Evolutionary conservation across 2,797 vertebrate genomes (phyloP), one percentile per base, ranked within the genome.

Genomic region (Nannoperca obscura): DNA sequence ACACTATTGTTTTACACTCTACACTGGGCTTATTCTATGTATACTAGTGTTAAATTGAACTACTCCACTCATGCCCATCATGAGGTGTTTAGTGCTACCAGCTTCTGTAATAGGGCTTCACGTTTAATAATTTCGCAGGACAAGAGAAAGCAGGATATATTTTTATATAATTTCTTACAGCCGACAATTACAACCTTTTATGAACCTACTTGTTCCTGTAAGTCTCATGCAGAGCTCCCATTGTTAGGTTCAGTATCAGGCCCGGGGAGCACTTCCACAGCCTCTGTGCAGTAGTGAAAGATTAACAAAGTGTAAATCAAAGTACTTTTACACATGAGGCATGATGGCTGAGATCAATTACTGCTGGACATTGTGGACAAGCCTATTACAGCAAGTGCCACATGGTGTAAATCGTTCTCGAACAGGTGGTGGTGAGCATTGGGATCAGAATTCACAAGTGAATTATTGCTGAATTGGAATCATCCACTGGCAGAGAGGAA

Each of bases 281-380:
- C 66, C 65, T 40, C 49, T 52, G 73, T 50, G 1, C 47, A 6
- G 68, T 71, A 70, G 74, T 72, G 57, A 90, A 89, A 89, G 85
- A 89, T 88, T 86, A 92, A 89, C 86, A 83, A 87, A 87, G 83
- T 86, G 84, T 90, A 90, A 92, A 91, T 93, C 85, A 90, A 85
- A 86, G 69, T 67, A 73, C 57, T 93, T 88, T 81, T 84, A 86
- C 84, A 83, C 88, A 72, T 71, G 72, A 84, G 67, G 68, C 83
- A 32, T 78, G 85, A 89, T 89, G 84, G 78, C 20, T 73, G 64
- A 86, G 53, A 92, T 92, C 88, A 86, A 89, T 93, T 86, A 90
- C 79, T 0, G 60, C 66, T 44, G 83, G 78, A 90, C 81, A 80
- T 66, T 76, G 86, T 65, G 83, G 83, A 89, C 84, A 88, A 89